phyloP scores from a whole-genome alignment of 2,113 vertebrate species.

The Cettia cetti region DNA sequence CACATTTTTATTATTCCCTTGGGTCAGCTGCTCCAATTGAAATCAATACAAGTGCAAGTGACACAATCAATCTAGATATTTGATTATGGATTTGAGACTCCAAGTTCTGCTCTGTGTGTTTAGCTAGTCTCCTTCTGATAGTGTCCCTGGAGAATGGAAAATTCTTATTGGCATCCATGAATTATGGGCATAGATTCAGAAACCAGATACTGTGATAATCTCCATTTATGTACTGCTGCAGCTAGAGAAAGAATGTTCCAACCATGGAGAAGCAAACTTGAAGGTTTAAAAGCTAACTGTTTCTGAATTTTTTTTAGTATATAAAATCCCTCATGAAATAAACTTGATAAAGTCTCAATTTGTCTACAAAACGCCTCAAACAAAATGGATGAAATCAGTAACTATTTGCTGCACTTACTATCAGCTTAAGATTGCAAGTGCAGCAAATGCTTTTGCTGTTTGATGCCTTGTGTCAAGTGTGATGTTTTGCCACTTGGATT shows the following conservation, averaged over 20 bases:
- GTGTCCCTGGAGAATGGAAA: conserved; percentile 63
- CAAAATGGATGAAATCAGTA: neutral
- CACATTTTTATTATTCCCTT: conserved; percentile 80
- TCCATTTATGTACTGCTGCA: conserved; percentile 48
- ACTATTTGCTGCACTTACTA: neutral
- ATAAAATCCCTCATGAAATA: neutral
- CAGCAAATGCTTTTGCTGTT: neutral
- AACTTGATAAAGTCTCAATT: neutral
- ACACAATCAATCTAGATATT: conserved; percentile 85
- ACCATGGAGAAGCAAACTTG: neutral
- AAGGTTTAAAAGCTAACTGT: neutral
- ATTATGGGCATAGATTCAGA: conserved; percentile 68
- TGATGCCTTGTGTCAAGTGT: neutral
- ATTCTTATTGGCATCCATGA: conserved; percentile 71
- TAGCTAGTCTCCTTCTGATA: conserved; percentile 69
- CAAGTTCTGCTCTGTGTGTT: conserved; percentile 48
- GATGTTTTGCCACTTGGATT: neutral
- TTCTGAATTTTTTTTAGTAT: neutral
- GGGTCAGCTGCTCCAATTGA: conserved; percentile 77
- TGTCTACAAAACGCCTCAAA: neutral
- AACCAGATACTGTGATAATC: conserved; percentile 67
- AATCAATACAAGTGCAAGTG: conserved; percentile 84
- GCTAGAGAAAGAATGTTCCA: neutral
- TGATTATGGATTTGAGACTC: conserved; percentile 81
- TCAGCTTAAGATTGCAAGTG: neutral